A percentile compares a stretch with the other conserved stretches of the same genome.
phyloP scores from a whole-genome alignment of 2,797 vertebrate species.

The Lagodon rhomboides region DNA sequence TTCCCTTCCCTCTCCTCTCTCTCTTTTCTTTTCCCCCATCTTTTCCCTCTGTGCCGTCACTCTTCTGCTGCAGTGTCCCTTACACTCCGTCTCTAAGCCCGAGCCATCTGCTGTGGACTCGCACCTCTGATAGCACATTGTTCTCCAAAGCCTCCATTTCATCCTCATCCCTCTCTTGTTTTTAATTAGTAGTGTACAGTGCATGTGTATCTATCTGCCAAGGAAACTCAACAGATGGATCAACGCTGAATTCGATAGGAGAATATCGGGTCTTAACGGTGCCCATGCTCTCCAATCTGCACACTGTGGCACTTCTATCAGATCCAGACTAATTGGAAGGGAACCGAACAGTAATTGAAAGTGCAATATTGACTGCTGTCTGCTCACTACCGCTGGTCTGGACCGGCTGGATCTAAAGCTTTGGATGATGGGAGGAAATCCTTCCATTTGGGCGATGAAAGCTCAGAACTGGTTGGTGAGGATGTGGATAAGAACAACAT shows the following conservation, averaged over 20 bases:
- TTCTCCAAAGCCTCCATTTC: constrained; percentile 53
- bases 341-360: constrained; percentile 72
- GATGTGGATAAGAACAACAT: not conserved
- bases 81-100: constrained; percentile 37
- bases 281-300: constrained; percentile 47
- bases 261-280: constrained; percentile 42
- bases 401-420: constrained; percentile 34
- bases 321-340: constrained; percentile 75
- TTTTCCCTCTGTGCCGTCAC: constrained; percentile 28
- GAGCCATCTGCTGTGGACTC: constrained; percentile 75
- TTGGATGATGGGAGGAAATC: not conserved
- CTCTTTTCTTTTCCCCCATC: constrained; percentile 15
- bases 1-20: not conserved
- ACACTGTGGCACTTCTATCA: constrained; percentile 62
- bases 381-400: constrained; percentile 52
- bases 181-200: constrained; percentile 58
- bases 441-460: constrained; percentile 11
- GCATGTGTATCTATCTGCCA: constrained; percentile 47
- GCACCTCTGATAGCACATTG: constrained; percentile 74
- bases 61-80: constrained; percentile 32
- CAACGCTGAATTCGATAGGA: constrained; percentile 41
- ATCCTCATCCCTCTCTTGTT: constrained; percentile 46
- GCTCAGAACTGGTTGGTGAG: not conserved
- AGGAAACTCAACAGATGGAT: constrained; percentile 62
- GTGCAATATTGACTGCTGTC: constrained; percentile 71